These are phyloP conservation scores for Autographa pulchrina DNA, from an alignment of 2,888 invertebrate species.

Conservation along the genomic window DNA sequence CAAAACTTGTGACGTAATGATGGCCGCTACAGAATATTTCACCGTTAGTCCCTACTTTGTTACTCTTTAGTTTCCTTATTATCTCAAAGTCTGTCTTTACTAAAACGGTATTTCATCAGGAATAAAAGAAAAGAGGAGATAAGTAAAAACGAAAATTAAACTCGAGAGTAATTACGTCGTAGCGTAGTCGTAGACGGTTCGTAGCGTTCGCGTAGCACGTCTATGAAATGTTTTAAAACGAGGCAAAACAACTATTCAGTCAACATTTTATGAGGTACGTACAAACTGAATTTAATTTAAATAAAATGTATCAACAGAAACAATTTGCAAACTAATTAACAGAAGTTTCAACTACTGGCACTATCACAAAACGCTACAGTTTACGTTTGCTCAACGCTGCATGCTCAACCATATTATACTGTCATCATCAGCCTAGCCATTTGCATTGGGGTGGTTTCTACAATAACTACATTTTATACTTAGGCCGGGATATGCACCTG, in stretches of 20 bases:
- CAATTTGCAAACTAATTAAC: slow-evolving; percentile 28
- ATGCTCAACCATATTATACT: slow-evolving; percentile 19
- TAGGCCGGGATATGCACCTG: background rate
- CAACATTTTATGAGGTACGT: slow-evolving; percentile 33
- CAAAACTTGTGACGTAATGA: slow-evolving; percentile 38
- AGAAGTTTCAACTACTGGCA: slow-evolving; percentile 19
- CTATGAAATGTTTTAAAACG: slow-evolving; percentile 44
- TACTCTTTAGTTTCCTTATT: slow-evolving; percentile 36
- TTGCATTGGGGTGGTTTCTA: background rate
- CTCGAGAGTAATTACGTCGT: slow-evolving; percentile 51
- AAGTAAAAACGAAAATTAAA: slow-evolving; percentile 55
- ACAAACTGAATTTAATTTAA: slow-evolving; percentile 39
- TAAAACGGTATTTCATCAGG: slow-evolving; percentile 31
- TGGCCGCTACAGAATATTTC: slow-evolving; percentile 37
- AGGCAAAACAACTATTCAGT: slow-evolving; percentile 32
- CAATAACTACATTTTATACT: background rate
- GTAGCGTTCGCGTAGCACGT: slow-evolving; percentile 54
- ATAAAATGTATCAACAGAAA: slow-evolving; percentile 37
- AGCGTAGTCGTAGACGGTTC: slow-evolving; percentile 50
- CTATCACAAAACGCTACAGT: slow-evolving; percentile 17
- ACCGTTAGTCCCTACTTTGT: slow-evolving; percentile 21
- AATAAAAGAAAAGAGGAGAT: slow-evolving; percentile 36
- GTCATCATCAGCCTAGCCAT: slow-evolving; percentile 5
- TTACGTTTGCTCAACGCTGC: slow-evolving; percentile 23
- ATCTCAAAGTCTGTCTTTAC: slow-evolving; percentile 31